These are phyloP conservation scores for Crocodylus rhombifer DNA, from an alignment of 2,797 vertebrate genomes.

Conservation along the genomic window DNA sequence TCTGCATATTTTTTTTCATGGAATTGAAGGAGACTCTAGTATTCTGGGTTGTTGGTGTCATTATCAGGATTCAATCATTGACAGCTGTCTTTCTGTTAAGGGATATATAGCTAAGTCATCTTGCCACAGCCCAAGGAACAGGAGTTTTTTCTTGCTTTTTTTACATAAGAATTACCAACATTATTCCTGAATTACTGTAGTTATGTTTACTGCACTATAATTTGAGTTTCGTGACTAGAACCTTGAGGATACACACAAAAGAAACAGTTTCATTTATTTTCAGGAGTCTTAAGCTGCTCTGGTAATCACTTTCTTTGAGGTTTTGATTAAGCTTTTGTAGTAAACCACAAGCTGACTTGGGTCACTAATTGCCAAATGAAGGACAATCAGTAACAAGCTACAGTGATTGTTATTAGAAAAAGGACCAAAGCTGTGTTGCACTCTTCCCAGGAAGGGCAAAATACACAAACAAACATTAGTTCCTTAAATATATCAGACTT, in stretches of 20 bases:
- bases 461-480: no score
- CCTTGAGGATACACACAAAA: not conserved
- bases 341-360: not conserved
- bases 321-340: not conserved
- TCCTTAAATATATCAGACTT: no score
- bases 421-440: not conserved
- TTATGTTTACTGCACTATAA: not conserved
- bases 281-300: not conserved
- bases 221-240: not conserved
- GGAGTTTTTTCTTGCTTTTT: not conserved
- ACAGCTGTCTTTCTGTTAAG: not conserved
- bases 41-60: not conserved
- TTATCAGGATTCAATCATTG: not conserved
- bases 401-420: not conserved
- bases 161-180: not conserved
- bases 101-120: not conserved
- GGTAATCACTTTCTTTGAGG: not conserved
- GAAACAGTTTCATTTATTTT: not conserved
- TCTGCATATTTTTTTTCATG: not conserved
- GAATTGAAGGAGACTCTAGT: not conserved
- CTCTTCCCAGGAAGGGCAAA: not conserved
- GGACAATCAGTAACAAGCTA: not conserved
- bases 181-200: not conserved
- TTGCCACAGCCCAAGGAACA: not conserved
- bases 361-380: not conserved